phyloP scores from a whole-genome alignment of 1,140 invertebrate genomes.

The Drosophila guanche region DNA sequence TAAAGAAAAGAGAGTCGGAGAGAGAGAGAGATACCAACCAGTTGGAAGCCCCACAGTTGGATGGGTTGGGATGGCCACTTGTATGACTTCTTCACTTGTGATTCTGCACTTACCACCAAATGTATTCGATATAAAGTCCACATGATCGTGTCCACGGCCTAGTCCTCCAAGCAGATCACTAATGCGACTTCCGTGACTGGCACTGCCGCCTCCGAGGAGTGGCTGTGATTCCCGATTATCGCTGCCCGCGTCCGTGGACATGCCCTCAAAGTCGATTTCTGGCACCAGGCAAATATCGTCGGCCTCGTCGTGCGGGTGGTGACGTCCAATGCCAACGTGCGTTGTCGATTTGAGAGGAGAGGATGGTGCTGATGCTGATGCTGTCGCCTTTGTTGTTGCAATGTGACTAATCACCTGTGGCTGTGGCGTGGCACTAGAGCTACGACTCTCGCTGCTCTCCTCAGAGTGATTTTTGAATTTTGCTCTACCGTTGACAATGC shows the following conservation, averaged over 20 bases:
- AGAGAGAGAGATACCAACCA: not conserved
- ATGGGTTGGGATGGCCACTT: slow-evolving; percentile 21
- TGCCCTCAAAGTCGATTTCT: slow-evolving; percentile 85
- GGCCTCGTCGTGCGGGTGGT: slow-evolving; percentile 66
- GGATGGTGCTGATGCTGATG: slow-evolving; percentile 39
- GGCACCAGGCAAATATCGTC: slow-evolving; percentile 81
- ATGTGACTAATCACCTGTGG: slow-evolving; percentile 59
- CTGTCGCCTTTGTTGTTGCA: slow-evolving; percentile 41
- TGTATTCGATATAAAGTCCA: slow-evolving; percentile 90
- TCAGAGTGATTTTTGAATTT: slow-evolving; percentile 38
- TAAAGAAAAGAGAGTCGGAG: not conserved
- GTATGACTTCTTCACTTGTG: slow-evolving; percentile 51
- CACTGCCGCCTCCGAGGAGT: slow-evolving; percentile 89
- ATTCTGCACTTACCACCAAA: slow-evolving; percentile 88
- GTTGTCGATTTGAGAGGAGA: slow-evolving; percentile 62
- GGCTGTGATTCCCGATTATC: slow-evolving; percentile 94
- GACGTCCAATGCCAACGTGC: slow-evolving; percentile 44
- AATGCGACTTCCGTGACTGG: slow-evolving; percentile 67
- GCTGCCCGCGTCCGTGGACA: slow-evolving; percentile 87
- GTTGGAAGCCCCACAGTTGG: slow-evolving; percentile 52
- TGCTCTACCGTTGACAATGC: slow-evolving; percentile 5
- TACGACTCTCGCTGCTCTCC: slow-evolving; percentile 50
- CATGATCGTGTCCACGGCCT: slow-evolving; percentile 85
- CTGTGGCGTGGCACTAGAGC: slow-evolving; percentile 34
- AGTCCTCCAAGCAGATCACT: slow-evolving; percentile 61